phyloP scores from a whole-genome alignment of 2,888 invertebrate genomes.

The Anaspis maculata region DNA sequence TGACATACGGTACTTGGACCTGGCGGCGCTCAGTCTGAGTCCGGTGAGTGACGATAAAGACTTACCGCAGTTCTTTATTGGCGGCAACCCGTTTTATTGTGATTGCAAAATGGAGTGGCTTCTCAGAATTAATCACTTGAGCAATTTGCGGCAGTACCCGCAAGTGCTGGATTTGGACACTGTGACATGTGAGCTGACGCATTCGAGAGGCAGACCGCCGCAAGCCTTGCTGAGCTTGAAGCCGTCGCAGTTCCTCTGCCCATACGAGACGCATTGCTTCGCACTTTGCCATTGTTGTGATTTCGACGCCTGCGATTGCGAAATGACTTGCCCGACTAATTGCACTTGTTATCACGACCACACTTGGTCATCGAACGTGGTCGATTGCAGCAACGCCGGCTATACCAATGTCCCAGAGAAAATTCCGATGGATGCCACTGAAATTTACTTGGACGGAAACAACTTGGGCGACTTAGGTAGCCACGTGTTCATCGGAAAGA shows the following conservation, averaged over 20 bases:
- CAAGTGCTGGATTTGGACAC: constrained; percentile 72
- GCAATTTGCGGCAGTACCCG: constrained; percentile 64
- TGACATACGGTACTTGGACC: constrained; percentile 61
- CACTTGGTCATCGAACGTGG: constrained; percentile 77
- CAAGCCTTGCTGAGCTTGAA: constrained; percentile 60
- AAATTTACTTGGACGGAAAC: constrained; percentile 79
- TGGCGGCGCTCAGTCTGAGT: constrained; percentile 61
- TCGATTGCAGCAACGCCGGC: constrained; percentile 70
- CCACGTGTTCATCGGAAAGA: constrained; percentile 81
- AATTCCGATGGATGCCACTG: constrained; percentile 85
- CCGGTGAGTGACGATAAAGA: constrained; percentile 58
- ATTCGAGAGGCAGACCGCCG: constrained; percentile 52
- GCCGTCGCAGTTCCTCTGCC: constrained; percentile 71
- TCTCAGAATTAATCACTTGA: constrained; percentile 67
- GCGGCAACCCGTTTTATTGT: constrained; percentile 76
- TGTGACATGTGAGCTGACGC: constrained; percentile 68
- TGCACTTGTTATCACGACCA: constrained; percentile 84
- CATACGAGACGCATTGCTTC: constrained; percentile 76
- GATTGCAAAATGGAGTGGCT: constrained; percentile 86
- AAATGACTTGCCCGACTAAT: constrained; percentile 81
- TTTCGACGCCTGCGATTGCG: constrained; percentile 85
- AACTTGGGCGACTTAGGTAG: constrained; percentile 68
- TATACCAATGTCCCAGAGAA: constrained; percentile 67
- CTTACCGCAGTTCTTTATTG: constrained; percentile 70
- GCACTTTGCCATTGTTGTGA: constrained; percentile 83